Percentiles rank a stretch among this genome's conserved stretches.
Evolutionary conservation across 2,888 invertebrate species (phyloP).

Genomic region (Melanostoma scalare): DNA sequence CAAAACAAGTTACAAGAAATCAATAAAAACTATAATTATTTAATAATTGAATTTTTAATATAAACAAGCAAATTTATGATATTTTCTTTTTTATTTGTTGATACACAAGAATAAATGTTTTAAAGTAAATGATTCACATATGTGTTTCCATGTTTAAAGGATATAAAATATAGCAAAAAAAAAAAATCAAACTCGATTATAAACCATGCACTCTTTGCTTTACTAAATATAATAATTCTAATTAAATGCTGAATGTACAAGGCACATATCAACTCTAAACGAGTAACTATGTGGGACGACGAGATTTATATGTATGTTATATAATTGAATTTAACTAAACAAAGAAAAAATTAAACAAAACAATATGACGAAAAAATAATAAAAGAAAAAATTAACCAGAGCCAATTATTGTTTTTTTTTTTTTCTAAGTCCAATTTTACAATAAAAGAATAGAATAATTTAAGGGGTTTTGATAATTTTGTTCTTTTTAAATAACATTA

Average conservation of each 20-base stretch:
- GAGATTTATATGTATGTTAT: conserved; percentile 54
- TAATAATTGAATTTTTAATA: conserved; percentile 46
- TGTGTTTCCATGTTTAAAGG: conserved; percentile 28
- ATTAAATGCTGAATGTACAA: conserved; percentile 62
- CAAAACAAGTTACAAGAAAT: conserved; percentile 34
- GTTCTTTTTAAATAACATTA: conserved; percentile 39
- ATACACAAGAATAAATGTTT: conserved; percentile 20
- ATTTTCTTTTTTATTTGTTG: conserved; percentile 32
- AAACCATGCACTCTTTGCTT: conserved; percentile 52
- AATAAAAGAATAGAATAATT: conserved; percentile 36
- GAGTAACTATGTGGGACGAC: conserved; percentile 58
- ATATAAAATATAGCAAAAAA: conserved; percentile 34
- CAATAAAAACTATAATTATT: conserved; percentile 28
- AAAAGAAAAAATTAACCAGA: conserved; percentile 36
- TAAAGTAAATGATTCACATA: conserved; percentile 39
- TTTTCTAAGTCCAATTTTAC: conserved; percentile 10
- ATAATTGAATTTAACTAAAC: conserved; percentile 45
- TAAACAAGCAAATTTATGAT: conserved; percentile 60
- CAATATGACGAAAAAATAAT: conserved; percentile 19
- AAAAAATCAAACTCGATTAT: conserved; percentile 25
- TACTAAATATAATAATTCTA: conserved; percentile 56
- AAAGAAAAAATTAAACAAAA: conserved; percentile 15
- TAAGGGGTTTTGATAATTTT: conserved; percentile 51
- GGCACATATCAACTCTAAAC: conserved; percentile 50
- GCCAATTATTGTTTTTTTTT: conserved; percentile 12